Evolutionary conservation across 2,113 vertebrate species (phyloP).

Genomic region (Pelmatolapia mariae): DNA sequence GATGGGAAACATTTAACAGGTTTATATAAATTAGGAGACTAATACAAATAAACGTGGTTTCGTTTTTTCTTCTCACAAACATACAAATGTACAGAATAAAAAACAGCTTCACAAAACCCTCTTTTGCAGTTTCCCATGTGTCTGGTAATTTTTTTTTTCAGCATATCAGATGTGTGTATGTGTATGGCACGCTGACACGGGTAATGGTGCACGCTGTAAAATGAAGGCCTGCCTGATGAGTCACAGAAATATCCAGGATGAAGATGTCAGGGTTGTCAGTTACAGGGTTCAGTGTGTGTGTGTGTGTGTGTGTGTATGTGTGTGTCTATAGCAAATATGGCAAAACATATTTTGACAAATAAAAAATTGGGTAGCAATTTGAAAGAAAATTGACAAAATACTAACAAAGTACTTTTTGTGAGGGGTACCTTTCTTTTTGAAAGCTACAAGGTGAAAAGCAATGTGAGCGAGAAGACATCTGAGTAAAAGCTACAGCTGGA

Average conservation of each 20-base stretch:
- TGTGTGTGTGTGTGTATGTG: not conserved
- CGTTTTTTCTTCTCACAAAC: not conserved
- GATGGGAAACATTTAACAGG: not conserved
- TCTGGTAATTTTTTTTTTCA: not conserved
- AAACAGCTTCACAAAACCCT: not conserved
- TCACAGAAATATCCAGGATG: not conserved
- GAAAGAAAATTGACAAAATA: not conserved
- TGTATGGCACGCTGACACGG: not conserved
- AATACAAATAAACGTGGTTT: not conserved
- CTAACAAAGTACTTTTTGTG: not conserved
- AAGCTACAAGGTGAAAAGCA: not conserved
- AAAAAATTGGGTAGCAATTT: not conserved
- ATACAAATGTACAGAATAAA: not conserved
- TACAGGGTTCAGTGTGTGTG: not conserved
- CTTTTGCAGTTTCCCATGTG: not conserved
- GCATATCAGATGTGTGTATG: not conserved
- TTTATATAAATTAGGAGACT: not conserved
- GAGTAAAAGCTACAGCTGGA: not conserved
- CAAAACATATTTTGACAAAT: not conserved
- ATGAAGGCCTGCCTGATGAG: not conserved
- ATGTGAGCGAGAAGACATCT: not conserved
- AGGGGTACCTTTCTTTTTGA: not conserved
- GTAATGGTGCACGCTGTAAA: not conserved
- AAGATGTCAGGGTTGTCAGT: not conserved
- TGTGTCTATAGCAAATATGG: not conserved